Evolutionary conservation across 2,113 vertebrate genomes (phyloP), one percentile per base, ranked within the genome.

Genomic region (Orycteropus afer): DNA sequence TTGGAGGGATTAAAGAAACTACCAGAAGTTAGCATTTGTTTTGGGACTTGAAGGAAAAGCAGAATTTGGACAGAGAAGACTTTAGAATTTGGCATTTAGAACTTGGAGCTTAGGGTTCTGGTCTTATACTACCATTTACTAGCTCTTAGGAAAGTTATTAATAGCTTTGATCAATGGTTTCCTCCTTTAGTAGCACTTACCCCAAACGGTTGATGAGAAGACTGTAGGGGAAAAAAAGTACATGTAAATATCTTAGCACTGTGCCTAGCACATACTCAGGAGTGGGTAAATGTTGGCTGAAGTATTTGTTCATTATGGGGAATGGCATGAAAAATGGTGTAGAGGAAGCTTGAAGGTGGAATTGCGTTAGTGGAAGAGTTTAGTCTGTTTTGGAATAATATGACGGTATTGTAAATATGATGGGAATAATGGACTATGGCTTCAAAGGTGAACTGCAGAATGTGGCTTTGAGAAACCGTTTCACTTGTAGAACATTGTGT

Each of bases 71-170:
- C 90, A n/a, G 63, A 65, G 53, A 73, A 71, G n/a, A 90, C 57
- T 57, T 5, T 61, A 92, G 84, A 86, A 61, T 79, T 90, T 94
- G 8, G 29, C 65, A 37, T 93, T 90, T 59, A 32, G 61, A 84
- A 73, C 45, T 61, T 91, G 15, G 53, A 86, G 34, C 37, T 40
- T 47, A 13, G 22, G 15, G 12, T 80, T 80, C 51, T 61, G 32
- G 34, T 90, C 77, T 84, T 89, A 77, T 2, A 45, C 71, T 14
- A 94, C 23, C 57, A 63, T 14, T 79, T 34, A 57, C 34, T 73
- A 92, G 61, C 20, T 29, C 17, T 79, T 86, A 55, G 79, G 55
- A 85, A 83, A 74, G 80, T 93, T 87, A 65, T 42, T 71, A 79
- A 22, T 88, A 49, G 47, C 27, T 85, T 32, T 89, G 79, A 79